Evolutionary conservation across 2,113 vertebrate genomes (phyloP), one percentile per base, ranked within the genome.

Genomic region (Gopherus flavomarginatus): DNA sequence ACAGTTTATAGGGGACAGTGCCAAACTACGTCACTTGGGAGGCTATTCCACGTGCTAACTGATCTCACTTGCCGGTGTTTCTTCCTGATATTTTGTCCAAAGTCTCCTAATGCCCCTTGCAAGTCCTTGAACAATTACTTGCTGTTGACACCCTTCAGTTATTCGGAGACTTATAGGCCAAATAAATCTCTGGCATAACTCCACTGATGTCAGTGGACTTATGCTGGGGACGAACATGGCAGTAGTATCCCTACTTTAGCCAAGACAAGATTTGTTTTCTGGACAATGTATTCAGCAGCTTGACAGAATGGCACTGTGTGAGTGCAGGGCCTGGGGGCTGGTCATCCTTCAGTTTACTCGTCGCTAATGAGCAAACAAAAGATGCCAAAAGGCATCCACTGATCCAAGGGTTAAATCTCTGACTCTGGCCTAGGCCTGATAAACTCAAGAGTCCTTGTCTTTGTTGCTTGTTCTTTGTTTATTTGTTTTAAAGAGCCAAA

Each of bases 351-450:
- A 27, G 65, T 95, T 79, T 9, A 92, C 83, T 96, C 22, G 11
- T 92, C 90, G 82, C 87, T 96, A 91, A 94, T 81, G 82, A 91
- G 94, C 96, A 96, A 83, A 91, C 72, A 95, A 82, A 93, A 94
- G 89, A 90, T 94, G 95, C 91, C 96, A 93, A 92, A 96, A 90
- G 56, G 94, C 75, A 97, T 85, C 83, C 83, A 87, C 86, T 91
- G 89, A 92, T 59, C 9, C 31, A 90, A 57, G 83, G 84, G 8
- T 3, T 56, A 81, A 9, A 21, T 50, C 95, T 85, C 89, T 69
- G 72, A 44, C 10, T 49, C 3, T 3, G 47, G 10, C 47, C 47
- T 24, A 26, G 72, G n/a, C n/a, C 29, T 38, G 17, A 19, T 12
- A 11, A 75, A 38, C 17, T 24, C 21, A 42, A 24, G 72, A 1